A percentile compares a stretch with the other conserved stretches of the same genome.
Evolutionary conservation across 2,797 vertebrate genomes (phyloP).

Genomic region (Remorina albescens): DNA sequence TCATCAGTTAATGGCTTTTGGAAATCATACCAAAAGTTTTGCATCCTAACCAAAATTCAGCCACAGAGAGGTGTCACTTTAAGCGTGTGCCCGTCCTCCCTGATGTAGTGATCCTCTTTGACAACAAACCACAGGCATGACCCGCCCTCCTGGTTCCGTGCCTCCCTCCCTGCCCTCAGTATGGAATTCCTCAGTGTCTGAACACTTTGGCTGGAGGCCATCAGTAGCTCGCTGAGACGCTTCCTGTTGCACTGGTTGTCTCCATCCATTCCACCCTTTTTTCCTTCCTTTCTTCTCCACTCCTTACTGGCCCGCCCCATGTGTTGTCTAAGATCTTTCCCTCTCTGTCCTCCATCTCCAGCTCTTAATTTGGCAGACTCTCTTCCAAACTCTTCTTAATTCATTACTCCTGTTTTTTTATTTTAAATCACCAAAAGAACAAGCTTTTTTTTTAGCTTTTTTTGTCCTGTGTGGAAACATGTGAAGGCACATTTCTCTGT

Average conservation of each 20-base stretch:
- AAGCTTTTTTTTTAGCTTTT: not conserved
- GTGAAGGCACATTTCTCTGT: constrained; percentile 36
- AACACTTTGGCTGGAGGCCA: constrained; percentile 82
- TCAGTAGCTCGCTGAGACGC: constrained; percentile 77
- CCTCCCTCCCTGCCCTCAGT: constrained; percentile 72
- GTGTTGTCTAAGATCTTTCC: constrained; percentile 13
- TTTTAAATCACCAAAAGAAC: not conserved
- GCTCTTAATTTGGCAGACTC: constrained; percentile 6
- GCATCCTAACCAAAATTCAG: constrained; percentile 19
- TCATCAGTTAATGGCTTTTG: not conserved
- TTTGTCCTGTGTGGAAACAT: not conserved
- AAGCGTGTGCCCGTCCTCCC: constrained; percentile 40
- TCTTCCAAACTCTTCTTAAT: constrained; percentile 14
- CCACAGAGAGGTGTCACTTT: constrained; percentile 24
- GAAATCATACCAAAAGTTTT: constrained; percentile 4
- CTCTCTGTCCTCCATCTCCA: constrained; percentile 3
- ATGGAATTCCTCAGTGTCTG: constrained; percentile 85
- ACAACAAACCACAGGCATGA: constrained; percentile 72
- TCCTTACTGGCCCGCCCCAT: constrained; percentile 14
- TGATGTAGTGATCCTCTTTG: constrained; percentile 60
- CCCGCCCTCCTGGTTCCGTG: constrained; percentile 68
- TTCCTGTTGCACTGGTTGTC: constrained; percentile 79
- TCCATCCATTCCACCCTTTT: constrained; percentile 47
- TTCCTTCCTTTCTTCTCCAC: constrained; percentile 11
- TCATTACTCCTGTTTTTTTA: constrained; percentile 1